phyloP scores from a whole-genome alignment of 2,888 invertebrate genomes.

The Chaitophorus viminalis region DNA sequence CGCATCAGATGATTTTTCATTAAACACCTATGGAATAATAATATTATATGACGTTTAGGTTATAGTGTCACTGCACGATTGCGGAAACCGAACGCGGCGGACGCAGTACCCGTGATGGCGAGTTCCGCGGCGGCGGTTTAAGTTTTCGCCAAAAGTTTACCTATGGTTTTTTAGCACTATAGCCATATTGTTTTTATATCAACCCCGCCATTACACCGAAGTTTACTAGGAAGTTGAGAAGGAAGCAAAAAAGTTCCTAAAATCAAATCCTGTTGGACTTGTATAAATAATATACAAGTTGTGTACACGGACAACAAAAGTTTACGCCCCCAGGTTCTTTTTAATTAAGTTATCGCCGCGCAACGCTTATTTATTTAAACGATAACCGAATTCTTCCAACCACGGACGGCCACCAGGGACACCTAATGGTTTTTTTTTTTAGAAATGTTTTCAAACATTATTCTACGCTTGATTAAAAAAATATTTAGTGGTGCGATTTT shows the following conservation, averaged over 20 bases:
- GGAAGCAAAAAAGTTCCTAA: not conserved
- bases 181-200: not conserved
- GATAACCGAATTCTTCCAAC: not conserved
- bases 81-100: not conserved
- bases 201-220: not conserved
- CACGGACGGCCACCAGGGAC: not conserved
- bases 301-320: not conserved
- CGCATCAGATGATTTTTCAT: too few species aligned
- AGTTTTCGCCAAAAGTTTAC: not conserved
- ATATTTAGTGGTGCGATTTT: too few species aligned
- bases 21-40: too few species aligned
- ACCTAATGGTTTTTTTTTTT: not conserved
- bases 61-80: too few species aligned
- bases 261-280: not conserved
- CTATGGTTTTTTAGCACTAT: not conserved
- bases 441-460: too few species aligned
- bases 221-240: not conserved
- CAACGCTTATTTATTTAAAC: not conserved
- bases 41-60: too few species aligned
- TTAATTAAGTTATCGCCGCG: not conserved
- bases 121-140: not conserved
- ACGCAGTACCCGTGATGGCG: too few species aligned
- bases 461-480: too few species aligned
- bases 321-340: not conserved
- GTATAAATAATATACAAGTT: not conserved